A percentile compares a stretch with the other conserved stretches of the same genome.
Evolutionary conservation across 2,888 invertebrate species (phyloP).

Genomic region (Drosophila flavopinicola): DNA sequence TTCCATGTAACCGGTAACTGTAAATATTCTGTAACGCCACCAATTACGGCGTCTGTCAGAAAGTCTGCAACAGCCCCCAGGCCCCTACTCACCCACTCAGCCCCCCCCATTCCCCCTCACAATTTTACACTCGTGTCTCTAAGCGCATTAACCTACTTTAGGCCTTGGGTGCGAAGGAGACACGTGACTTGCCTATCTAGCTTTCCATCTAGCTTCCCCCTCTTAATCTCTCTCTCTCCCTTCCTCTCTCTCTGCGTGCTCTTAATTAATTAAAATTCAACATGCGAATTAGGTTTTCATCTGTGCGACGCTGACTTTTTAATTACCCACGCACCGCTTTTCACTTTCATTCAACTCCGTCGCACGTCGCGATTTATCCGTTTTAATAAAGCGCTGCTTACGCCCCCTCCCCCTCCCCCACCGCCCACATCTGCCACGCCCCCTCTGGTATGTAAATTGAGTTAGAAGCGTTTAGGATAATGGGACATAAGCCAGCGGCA

Average conservation of each 20-base stretch:
- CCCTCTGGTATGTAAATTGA: conserved; percentile 63
- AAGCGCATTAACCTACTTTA: conserved; percentile 73
- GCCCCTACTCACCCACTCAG: not conserved
- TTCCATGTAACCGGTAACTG: conserved; percentile 71
- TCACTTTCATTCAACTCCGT: conserved; percentile 73
- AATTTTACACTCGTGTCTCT: conserved; percentile 17
- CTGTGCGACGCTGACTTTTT: conserved; percentile 57
- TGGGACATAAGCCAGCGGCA: conserved; percentile 48
- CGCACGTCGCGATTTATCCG: conserved; percentile 81
- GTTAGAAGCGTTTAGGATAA: conserved; percentile 65
- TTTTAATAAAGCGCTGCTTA: conserved; percentile 75
- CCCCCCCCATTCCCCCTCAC: not conserved
- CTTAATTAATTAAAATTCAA: conserved; percentile 80
- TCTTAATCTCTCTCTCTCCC: conserved; percentile 17
- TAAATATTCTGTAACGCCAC: conserved; percentile 80
- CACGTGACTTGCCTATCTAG: conserved; percentile 53
- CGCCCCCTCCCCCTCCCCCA: no score
- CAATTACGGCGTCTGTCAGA: conserved; percentile 67
- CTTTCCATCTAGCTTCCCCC: conserved; percentile 14
- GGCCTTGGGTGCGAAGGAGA: conserved; percentile 33
- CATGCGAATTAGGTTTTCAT: conserved; percentile 76
- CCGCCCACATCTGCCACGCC: no score
- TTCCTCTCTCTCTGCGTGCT: conserved; percentile 33
- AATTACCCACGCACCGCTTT: conserved; percentile 81
- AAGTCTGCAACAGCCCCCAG: not conserved